Base-by-base conservation (phyloP, 2,888 invertebrate species). In the Microctonus hyperodae region DNA sequence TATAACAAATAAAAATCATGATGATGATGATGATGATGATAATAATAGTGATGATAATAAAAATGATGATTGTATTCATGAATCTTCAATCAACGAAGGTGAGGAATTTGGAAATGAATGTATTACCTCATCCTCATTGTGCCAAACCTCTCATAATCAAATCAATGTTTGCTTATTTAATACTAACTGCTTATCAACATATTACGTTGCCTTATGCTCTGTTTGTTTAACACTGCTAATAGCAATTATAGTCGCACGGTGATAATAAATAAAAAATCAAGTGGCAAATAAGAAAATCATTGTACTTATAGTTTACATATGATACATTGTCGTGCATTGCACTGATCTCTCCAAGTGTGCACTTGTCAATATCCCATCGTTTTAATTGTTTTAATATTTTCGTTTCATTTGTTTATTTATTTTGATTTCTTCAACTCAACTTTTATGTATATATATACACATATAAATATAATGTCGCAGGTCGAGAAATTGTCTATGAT, bases 381-480 rank as follows among this genome's bases (percentile, higher is more conserved):
- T 13, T 37, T n/a, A 28, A 28, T 5, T 28, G 28, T 28, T 28
- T 28, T n/a, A n/a, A n/a, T n/a, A n/a, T n/a, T n/a, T 28, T 7
- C 28, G 28, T 5, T 7, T 7, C 5, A 28, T 28, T 28, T 28
- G 28, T 28, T 7, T 28, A 28, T 7, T n/a, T n/a, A n/a, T n/a
- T n/a, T n/a, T n/a, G n/a, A n/a, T n/a, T n/a, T n/a, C n/a, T n/a
- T n/a, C n/a, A n/a, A n/a, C n/a, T n/a, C n/a, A n/a, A n/a, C n/a
- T n/a, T n/a, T n/a, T n/a, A 51, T 51, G 20, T 51, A 51, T 4
- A 22, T 51, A 28, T 25, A 22, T 51, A 11, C 5, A 51, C 7
- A 76, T 73, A 69, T 75, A 71, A 77, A 77, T 76, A 76, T 80
- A 79, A 81, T 81, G 78, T 79, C 81, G 77, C 78, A 81, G 81